Evolutionary conservation across 2,113 vertebrate genomes (phyloP), one percentile per base, ranked within the genome.

Genomic region (Willisornis vidua): DNA sequence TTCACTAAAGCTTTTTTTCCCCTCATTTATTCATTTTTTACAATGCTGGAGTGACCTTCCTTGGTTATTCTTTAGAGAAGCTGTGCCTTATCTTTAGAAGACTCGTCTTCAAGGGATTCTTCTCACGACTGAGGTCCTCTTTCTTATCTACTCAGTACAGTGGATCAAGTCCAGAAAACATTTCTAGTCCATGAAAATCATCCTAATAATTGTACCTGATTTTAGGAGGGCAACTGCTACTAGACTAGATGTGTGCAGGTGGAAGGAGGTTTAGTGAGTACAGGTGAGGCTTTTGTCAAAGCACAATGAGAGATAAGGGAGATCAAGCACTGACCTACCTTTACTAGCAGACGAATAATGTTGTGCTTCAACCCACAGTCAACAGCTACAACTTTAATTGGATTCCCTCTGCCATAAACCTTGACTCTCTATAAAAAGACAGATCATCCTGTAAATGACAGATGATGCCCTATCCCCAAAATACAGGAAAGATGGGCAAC

Each of bases 311-410:
- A 55, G 24, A 14, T 22, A 29, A 57, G 43, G 35, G 35, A 51
- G 19, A 66, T 4, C n/a, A 72, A 76, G 13, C n/a, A 55, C 77
- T 45, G 28, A 67, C 97, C 98, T 94, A 99, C 99, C 99, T 99
- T 99, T 26, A 99, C 99, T 10, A 99, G 98, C 43, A 99, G 97
- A 29, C 99, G 98, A 89, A 99, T 99, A 37, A 99, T 90, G 10
- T 99, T 99, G 79, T 99, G 97, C 94, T 99, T 99, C 89, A 99
- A 97, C 13, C 99, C 99, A 90, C 99, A 99, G 94, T 99, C 99
- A 1, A 99, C 98, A 68, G 99, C 99, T 70, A 99, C 98, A 72
- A 99, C 97, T 98, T 98, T 99, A 16, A 99, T 94, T 55, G 98
- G 98, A 91, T 99, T 99, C 57, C 99, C 99, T 98, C 98, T 99